Evolutionary conservation across 2,113 vertebrate species (phyloP).

Genomic region (Ibidorhyncha struthersii): DNA sequence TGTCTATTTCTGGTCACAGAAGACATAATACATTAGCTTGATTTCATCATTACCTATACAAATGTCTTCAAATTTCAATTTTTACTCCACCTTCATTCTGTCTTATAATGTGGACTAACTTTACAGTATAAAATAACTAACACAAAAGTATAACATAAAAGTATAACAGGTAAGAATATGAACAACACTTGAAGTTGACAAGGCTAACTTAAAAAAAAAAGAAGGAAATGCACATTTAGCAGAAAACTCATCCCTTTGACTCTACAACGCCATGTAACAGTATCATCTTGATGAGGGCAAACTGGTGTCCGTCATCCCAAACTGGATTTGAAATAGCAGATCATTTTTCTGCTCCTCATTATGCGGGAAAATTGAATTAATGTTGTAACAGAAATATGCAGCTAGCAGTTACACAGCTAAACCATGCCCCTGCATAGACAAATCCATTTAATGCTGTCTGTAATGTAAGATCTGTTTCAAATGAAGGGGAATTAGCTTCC

Average conservation of each 20-base stretch:
- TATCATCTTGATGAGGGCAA: background rate
- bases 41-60: background rate
- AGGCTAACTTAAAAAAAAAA: background rate
- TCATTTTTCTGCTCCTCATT: slow-evolving; percentile 23
- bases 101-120: too few relatives aligned
- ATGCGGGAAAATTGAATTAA: background rate
- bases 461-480: background rate
- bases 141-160: too few relatives aligned
- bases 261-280: background rate
- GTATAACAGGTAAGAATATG: too few relatives aligned
- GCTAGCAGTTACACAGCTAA: background rate
- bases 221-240: background rate
- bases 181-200: background rate
- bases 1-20: background rate
- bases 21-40: background rate
- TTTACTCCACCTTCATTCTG: too few relatives aligned
- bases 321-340: background rate
- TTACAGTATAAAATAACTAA: too few relatives aligned
- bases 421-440: background rate
- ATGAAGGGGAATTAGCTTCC: background rate
- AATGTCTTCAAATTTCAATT: background rate
- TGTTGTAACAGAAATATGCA: background rate
- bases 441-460: background rate
- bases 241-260: background rate
- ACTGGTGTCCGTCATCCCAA: background rate